Evolutionary conservation across 2,888 invertebrate species (phyloP), one percentile per base, ranked within the genome.

Genomic region (Hirudinaria manillensis): DNA sequence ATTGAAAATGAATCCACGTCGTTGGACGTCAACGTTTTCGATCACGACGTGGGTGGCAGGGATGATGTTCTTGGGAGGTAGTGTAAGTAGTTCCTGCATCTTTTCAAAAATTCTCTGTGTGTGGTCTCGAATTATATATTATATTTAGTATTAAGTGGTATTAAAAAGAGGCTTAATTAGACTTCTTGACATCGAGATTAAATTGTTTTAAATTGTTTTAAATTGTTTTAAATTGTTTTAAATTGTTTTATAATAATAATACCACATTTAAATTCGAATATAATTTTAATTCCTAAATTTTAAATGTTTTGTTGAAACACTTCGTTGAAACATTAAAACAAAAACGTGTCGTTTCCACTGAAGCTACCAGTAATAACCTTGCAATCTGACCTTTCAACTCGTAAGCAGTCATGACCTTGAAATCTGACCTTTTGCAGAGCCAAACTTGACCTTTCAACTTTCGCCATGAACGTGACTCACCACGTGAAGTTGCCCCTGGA

Each of bases 1-100:
- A 98, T 93, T 85, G 95, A 96, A 82, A 95, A 95, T 81, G 90
- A 93, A 81, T 93, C 93, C 75, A 94, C 95, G 85, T 89, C 91
- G 77, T 87, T 99, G 36, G 95, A 98, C 86, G 90, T 99, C 76
- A 91, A 93, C 0, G 90, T 97, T 0, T 94, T 93, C 91, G 93
- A 94, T 83, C 91, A 92, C 80, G 93, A 93, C 82, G 89, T 90
- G 76, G 89, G 90, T 79, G 90, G 91, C n/a, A 91, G 91, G 81
- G 93, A 94, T 83, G 93, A 93, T 83, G 90, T 92, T 82, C 90
- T 94, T 86, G 94, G 94, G 82, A 90, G 91, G 90, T 89, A 86
- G 83, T 82, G 70, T n/a, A 34, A 21, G 36, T 70, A 34, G 45
- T 29, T 67, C 67, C 34, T 67, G n/a, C 67, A 34, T 34, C 34